A percentile compares a stretch with the other conserved stretches of the same genome.
phyloP scores from a whole-genome alignment of 37 sponge, comb jelly and placozoan species.

The Bolinopsis microptera region DNA sequence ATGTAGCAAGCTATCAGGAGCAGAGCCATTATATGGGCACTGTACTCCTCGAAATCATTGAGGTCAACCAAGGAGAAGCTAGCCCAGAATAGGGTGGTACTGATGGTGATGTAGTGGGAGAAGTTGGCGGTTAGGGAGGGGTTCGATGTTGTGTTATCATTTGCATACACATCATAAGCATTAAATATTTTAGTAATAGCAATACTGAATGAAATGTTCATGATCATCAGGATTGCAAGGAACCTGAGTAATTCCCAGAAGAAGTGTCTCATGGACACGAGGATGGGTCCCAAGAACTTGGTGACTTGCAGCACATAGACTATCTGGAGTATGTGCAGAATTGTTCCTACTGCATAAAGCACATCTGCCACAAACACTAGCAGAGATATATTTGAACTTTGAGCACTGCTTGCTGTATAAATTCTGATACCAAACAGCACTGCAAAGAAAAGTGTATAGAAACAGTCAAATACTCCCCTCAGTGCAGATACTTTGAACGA shows the following conservation, averaged over 20 bases:
- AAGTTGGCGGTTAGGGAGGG: background rate
- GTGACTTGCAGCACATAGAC: slow-evolving; percentile 47
- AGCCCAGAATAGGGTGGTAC: slow-evolving; percentile 57
- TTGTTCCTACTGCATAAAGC: slow-evolving; percentile 27
- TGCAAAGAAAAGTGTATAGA: slow-evolving; percentile 13
- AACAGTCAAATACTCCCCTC: background rate
- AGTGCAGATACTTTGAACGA: slow-evolving; percentile 52
- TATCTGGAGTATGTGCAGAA: slow-evolving; percentile 28
- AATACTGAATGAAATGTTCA: slow-evolving; percentile 50
- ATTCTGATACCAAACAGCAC: background rate
- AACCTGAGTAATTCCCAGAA: slow-evolving; percentile 22
- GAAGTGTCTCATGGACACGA: slow-evolving; percentile 49
- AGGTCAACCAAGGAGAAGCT: slow-evolving; percentile 50
- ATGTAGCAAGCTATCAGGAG: slow-evolving; percentile 4
- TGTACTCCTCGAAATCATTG: slow-evolving; percentile 43
- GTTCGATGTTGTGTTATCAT: background rate
- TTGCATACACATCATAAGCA: background rate
- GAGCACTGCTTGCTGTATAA: background rate
- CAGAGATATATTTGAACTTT: background rate
- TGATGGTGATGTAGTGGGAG: slow-evolving; percentile 17
- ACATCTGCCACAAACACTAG: slow-evolving; percentile 20
- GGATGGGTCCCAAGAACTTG: slow-evolving; percentile 40
- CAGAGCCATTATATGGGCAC: slow-evolving; percentile 1
- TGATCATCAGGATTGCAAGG: slow-evolving; percentile 47
- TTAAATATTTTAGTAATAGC: slow-evolving; percentile 50